phyloP scores from a whole-genome alignment of 2,113 vertebrate genomes.

The Herpailurus yagouaroundi region DNA sequence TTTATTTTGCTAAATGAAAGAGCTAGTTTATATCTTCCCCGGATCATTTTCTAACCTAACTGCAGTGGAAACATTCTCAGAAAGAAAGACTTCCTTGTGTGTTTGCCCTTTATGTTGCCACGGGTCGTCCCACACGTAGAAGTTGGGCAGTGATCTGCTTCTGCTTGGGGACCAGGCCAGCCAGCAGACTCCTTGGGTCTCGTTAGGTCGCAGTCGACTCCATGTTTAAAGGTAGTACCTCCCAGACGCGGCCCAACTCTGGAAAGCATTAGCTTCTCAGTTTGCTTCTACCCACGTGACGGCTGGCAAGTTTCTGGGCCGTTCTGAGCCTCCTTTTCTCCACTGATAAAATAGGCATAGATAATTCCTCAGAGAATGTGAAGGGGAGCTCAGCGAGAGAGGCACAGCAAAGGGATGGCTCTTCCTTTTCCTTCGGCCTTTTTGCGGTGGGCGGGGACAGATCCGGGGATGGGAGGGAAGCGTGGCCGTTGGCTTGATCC shows the following conservation, averaged over 20 bases:
- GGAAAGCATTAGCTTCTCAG: not conserved
- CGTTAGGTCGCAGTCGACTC: too few species aligned
- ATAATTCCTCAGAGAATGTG: not conserved
- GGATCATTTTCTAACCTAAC: slow-evolving; percentile 74
- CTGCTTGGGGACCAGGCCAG: not conserved
- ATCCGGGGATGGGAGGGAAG: not conserved
- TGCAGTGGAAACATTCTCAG: slow-evolving; percentile 81
- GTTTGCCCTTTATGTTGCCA: slow-evolving; percentile 74
- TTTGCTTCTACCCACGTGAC: not conserved
- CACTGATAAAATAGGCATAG: not conserved
- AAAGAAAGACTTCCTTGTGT: slow-evolving; percentile 85
- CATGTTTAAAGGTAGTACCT: not conserved
- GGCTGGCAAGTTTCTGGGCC: not conserved
- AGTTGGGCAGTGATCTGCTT: slow-evolving; percentile 59
- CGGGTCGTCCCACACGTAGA: slow-evolving; percentile 72
- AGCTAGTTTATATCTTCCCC: slow-evolving; percentile 82
- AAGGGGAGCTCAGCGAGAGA: not conserved
- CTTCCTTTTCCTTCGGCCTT: not conserved
- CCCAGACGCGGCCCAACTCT: not conserved
- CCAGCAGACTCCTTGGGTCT: not conserved
- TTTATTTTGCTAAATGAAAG: slow-evolving; percentile 85
- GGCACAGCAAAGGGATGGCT: too few species aligned
- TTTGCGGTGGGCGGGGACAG: not conserved
- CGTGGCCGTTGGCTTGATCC: not conserved
- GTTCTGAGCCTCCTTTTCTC: not conserved